These are phyloP conservation scores for Ephialtes manifestator DNA, from an alignment of 2,888 invertebrate species.

Conservation along the genomic window DNA sequence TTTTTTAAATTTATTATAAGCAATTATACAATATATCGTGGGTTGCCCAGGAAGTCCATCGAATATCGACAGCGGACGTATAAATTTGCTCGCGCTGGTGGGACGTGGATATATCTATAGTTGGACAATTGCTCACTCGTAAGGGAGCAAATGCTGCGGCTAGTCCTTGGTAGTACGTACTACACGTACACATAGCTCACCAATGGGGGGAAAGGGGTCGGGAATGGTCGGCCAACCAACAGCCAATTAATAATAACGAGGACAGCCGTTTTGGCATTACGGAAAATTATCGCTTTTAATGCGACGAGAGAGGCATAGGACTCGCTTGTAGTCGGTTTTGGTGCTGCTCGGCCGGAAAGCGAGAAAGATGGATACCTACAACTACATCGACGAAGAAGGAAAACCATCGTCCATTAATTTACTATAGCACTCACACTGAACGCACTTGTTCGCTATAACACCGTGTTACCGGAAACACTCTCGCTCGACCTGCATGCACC, in stretches of 20 bases:
- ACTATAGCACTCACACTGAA: slow-evolving; percentile 21
- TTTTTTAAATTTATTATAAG: background rate
- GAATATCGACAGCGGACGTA: slow-evolving; percentile 37
- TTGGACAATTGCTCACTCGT: slow-evolving; percentile 41
- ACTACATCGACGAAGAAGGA: slow-evolving; percentile 28
- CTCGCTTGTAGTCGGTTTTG: background rate
- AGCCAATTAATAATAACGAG: slow-evolving; percentile 83
- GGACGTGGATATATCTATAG: background rate
- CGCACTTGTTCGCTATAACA: slow-evolving; percentile 61
- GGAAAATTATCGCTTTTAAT: slow-evolving; percentile 83
- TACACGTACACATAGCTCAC: slow-evolving; percentile 9
- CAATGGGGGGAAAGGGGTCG: slow-evolving; percentile 15
- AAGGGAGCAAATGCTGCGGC: slow-evolving; percentile 39
- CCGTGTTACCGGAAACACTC: slow-evolving; percentile 71
- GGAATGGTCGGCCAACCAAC: slow-evolving; percentile 63
- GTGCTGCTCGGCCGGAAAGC: background rate
- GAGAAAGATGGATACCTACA: slow-evolving; percentile 36
- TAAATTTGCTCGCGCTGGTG: slow-evolving; percentile 31
- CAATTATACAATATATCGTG: slow-evolving; percentile 12
- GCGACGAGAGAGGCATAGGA: slow-evolving; percentile 57
- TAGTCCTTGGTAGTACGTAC: background rate
- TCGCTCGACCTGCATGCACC: slow-evolving; percentile 25
- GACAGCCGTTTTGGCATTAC: slow-evolving; percentile 80
- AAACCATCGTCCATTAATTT: slow-evolving; percentile 63
- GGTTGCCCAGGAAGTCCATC: slow-evolving; percentile 35